These are phyloP conservation scores for Watsonalla cultraria DNA, from an alignment of 2,888 invertebrate genomes.

Conservation along the genomic window DNA sequence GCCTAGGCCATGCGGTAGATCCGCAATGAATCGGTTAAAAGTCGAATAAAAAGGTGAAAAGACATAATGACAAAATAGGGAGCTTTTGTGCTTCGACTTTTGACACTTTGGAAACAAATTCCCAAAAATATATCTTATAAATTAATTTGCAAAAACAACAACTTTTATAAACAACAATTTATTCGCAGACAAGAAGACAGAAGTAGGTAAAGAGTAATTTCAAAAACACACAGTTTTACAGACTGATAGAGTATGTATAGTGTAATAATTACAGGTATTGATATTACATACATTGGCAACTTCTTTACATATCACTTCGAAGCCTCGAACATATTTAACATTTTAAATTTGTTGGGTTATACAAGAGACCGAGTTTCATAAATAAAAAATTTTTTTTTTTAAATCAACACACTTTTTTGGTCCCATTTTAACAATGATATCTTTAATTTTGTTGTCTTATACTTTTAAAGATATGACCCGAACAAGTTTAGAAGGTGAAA, in stretches of 20 bases:
- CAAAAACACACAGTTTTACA: conserved; percentile 21
- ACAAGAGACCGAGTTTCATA: conserved; percentile 15
- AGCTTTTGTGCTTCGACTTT: too few relatives aligned
- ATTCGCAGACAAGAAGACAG: conserved; percentile 25
- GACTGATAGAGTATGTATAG: conserved; percentile 10
- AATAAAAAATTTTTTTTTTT: background rate
- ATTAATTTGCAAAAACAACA: conserved; percentile 6
- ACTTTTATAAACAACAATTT: conserved; percentile 27
- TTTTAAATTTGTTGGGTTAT: background rate
- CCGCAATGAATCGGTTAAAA: too few relatives aligned
- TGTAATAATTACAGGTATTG: conserved; percentile 7
- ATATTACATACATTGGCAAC: conserved; percentile 15
- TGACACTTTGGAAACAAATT: too few relatives aligned
- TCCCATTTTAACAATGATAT: conserved; percentile 47
- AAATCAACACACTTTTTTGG: conserved; percentile 36
- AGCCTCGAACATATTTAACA: background rate
- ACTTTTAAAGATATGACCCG: conserved; percentile 4
- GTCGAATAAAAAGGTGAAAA: too few relatives aligned
- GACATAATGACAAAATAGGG: too few relatives aligned
- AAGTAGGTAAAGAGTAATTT: conserved; percentile 15
- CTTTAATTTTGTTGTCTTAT: conserved; percentile 14
- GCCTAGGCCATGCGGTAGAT: too few relatives aligned
- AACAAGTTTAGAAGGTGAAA: conserved; percentile 6
- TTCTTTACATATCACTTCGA: conserved; percentile 5
- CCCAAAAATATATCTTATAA: background rate